phyloP scores from a whole-genome alignment of 2,888 invertebrate genomes.

The Lasioglossum figueresi region DNA sequence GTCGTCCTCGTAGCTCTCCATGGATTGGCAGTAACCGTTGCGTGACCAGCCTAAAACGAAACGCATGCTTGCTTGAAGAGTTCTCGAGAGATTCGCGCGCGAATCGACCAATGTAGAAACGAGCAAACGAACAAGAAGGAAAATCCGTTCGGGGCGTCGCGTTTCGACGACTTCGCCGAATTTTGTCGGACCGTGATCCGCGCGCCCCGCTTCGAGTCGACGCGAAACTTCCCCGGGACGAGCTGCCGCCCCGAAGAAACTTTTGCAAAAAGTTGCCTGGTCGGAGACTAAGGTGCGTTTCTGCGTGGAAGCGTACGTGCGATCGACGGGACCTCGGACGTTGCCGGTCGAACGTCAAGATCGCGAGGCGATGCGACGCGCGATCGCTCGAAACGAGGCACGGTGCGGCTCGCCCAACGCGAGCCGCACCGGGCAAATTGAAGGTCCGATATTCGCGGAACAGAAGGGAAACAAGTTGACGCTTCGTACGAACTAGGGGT shows the following conservation, averaged over 20 bases:
- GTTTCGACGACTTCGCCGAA: conserved; percentile 14
- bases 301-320: not conserved
- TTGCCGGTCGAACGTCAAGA: not conserved
- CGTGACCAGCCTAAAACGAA: not conserved
- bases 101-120: not conserved
- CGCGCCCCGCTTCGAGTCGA: conserved; percentile 8
- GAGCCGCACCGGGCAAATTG: conserved; percentile 75
- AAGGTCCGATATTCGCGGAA: conserved; percentile 83
- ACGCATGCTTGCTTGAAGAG: not conserved
- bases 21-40: conserved; percentile 30
- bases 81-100: not conserved
- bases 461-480: conserved; percentile 83
- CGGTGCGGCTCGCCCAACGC: conserved; percentile 76
- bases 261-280: conserved; percentile 12
- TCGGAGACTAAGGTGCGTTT: not conserved
- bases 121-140: not conserved
- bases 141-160: not conserved
- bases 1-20: conserved; percentile 87
- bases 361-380: conserved; percentile 35
- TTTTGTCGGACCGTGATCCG: not conserved
- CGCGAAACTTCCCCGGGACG: conserved; percentile 8
- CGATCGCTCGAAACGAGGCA: conserved; percentile 38
- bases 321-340: not conserved
- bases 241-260: conserved; percentile 16
- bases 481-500: conserved; percentile 80